Base-by-base conservation (phyloP, 2,888 invertebrate species). In the Phyto melanocephala region DNA sequence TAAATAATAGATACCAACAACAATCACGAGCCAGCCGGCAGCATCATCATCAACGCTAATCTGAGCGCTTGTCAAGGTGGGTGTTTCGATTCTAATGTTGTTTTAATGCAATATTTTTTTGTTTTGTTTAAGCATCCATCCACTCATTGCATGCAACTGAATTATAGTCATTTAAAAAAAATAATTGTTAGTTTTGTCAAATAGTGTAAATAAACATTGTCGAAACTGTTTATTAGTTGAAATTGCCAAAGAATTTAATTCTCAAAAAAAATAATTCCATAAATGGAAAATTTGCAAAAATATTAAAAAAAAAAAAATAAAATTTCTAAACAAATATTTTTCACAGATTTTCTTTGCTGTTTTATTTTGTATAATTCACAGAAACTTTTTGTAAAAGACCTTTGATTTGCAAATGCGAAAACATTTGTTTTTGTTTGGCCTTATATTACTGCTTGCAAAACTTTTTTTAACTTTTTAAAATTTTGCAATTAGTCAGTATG, bases 161-260 rank as follows among this genome's bases (percentile, higher is more conserved):
- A 45, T 62, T 42, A 24, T n/a, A 60, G 37, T 40, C n/a, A 37
- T 10, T 20, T 40, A 20, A 22, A 37, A 35, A 1, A 11, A 58
- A 58, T 58, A 37, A 37, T 58, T 20, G 20, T 58, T 13, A 58
- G 35, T 58, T 56, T 56, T 20, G 1, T 63, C 2, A 62, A 56
- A 58, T 20, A 4, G 37, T 22, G 35, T 50, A 33, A 33, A 52
- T 42, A 62, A 68, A 70, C 45, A 50, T 50, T 68, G 76, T 52
- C 68, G 60, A 68, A 52, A 52, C 62, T 50, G 50, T 17, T 56
- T 15, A 47, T 65, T 65, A 65, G 33, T 50, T 65, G 35, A 65
- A 35, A 35, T 35, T 35, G 28, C 28, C 17, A 17, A 65, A 65
- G 15, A 47, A 2, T 17, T 10, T 50, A n/a, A n/a, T n/a, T n/a